Conservation (phyloP, 2,888 invertebrate species). For the Sepioteuthis lessoniana region DNA sequence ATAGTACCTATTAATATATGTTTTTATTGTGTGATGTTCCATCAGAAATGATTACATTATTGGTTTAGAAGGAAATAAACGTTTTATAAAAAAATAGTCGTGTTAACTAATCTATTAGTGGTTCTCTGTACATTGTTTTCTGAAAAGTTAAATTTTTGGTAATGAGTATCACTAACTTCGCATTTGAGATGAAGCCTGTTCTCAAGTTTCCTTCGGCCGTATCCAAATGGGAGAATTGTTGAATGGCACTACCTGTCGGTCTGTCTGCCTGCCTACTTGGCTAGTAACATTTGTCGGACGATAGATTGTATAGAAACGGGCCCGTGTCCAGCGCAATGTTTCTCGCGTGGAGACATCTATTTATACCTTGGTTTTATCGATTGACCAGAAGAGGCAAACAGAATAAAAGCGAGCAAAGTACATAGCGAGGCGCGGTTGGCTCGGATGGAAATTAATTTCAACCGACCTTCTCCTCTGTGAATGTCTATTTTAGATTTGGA, state of each 20-base stretch:
- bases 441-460: slow-evolving; percentile 33
- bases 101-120: too few species aligned
- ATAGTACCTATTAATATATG: too few species aligned
- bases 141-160: too few species aligned
- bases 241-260: background rate
- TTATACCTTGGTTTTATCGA: slow-evolving; percentile 33
- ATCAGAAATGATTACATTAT: too few species aligned
- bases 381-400: slow-evolving; percentile 21
- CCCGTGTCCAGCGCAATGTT: slow-evolving; percentile 33
- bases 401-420: slow-evolving; percentile 23
- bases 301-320: background rate
- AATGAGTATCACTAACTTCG: too few species aligned
- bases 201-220: background rate
- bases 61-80: too few species aligned
- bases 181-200: background rate
- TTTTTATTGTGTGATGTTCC: too few species aligned
- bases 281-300: slow-evolving; percentile 4
- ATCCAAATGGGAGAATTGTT: background rate
- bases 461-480: slow-evolving; percentile 33
- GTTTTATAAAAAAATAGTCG: too few species aligned
- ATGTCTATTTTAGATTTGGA: slow-evolving; percentile 15
- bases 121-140: too few species aligned
- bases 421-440: slow-evolving; percentile 21
- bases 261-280: slow-evolving; percentile 33
- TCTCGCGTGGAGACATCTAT: slow-evolving; percentile 33